phyloP scores from a whole-genome alignment of 2,113 vertebrate species.

The Dendropsophus ebraccatus region DNA sequence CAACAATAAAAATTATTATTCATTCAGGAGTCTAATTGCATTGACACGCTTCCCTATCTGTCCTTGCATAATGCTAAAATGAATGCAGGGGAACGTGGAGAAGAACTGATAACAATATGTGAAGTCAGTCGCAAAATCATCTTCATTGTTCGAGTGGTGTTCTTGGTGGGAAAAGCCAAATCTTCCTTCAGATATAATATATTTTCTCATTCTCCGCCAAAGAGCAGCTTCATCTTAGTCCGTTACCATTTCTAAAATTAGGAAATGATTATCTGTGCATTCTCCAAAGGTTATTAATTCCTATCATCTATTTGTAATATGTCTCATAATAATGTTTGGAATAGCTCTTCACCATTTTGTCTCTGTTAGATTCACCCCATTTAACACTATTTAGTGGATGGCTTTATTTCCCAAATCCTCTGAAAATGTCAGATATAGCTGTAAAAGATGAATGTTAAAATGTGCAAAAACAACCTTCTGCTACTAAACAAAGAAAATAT shows the following conservation, averaged over 20 bases:
- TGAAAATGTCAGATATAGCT: neutral
- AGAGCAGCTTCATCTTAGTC: neutral
- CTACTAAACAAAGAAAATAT: neutral
- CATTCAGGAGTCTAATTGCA: constrained; percentile 59
- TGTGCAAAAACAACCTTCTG: neutral
- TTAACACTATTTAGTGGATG: neutral
- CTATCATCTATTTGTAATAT: neutral
- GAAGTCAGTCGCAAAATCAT: constrained; percentile 12
- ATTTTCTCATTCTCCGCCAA: neutral
- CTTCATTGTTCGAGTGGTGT: constrained; percentile 5
- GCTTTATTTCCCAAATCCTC: neutral
- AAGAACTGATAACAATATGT: constrained; percentile 20
- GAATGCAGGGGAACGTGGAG: neutral
- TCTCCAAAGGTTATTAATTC: neutral
- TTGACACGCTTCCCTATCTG: constrained; percentile 20
- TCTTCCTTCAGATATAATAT: neutral
- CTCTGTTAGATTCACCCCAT: neutral
- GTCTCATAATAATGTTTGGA: neutral
- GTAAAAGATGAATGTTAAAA: neutral
- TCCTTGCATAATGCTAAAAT: neutral
- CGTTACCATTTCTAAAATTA: neutral
- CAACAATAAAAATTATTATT: constrained; percentile 53
- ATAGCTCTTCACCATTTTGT: neutral
- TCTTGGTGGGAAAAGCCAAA: neutral
- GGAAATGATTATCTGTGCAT: neutral